Evolutionary conservation across 2,888 invertebrate genomes (phyloP), one percentile per base, ranked within the genome.

Genomic region (Thyatira batis): DNA sequence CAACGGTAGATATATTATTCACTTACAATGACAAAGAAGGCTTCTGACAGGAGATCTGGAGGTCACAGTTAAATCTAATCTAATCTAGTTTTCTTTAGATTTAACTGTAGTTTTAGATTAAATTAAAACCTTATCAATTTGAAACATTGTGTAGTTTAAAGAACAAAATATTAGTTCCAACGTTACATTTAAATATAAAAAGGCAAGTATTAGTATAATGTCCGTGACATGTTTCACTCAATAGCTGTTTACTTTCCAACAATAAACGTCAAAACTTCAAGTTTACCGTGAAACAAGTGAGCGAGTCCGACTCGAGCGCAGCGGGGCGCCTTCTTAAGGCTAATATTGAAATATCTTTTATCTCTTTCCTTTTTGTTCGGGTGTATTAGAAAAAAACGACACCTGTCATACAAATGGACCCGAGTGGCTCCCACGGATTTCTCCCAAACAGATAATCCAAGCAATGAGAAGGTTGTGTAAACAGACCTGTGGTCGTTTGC

Each of bases 311-410:
- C 72, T 72, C 71, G 45, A 53, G 72, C 85, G 61, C 86, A 55
- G 78, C 84, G 78, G 86, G 86, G 71, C 53, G 80, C 73, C 80
- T 59, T 58, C 70, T 78, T 80, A 71, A 79, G 70, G 66, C 77
- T 74, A 78, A 78, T 84, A 86, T 85, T 85, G 84, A 85, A 85
- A 82, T 82, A 82, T 85, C 80, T 83, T 80, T 80, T 81, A 78
- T 81, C 78, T 79, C 68, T 61, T 70, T 70, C 70, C 64, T 69
- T 76, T 79, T 78, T 79, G 71, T 70, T 63, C 63, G 55, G 67
- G 52, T 46, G 61, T 67, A 65, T 78, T 71, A 73, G 65, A 78
- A 84, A 80, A 82, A 84, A 77, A 57, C 84, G 85, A 86, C 85
- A 85, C 84, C 85, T 86, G 86, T 84, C 86, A 86, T 68, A 28